These are phyloP conservation scores for Spialia ferax DNA, from an alignment of 2,888 invertebrate species.

Conservation along the genomic window DNA sequence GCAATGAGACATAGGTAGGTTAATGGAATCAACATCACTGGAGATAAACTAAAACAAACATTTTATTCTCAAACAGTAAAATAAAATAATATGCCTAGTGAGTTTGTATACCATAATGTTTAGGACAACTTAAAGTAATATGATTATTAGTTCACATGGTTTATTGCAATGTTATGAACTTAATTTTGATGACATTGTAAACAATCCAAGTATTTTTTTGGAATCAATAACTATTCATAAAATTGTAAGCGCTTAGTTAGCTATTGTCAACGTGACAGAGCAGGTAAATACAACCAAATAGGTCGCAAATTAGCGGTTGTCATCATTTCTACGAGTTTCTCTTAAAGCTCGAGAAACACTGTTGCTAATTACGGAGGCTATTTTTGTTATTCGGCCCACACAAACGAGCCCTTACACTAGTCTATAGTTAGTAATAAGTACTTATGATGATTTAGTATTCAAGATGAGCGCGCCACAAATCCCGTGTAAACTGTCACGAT, in stretches of 20 bases:
- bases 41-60: constrained; percentile 8
- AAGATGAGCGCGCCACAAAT: constrained; percentile 47
- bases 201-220: not conserved
- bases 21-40: constrained; percentile 11
- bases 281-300: not conserved
- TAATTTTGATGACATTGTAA: not conserved
- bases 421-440: constrained; percentile 51
- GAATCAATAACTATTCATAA: not conserved
- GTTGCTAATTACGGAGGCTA: constrained; percentile 12
- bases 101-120: not conserved
- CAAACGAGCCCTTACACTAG: constrained; percentile 43
- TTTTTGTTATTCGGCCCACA: not conserved
- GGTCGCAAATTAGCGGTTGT: not conserved
- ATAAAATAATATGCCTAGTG: too few relatives aligned
- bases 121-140: not conserved
- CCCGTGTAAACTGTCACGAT: constrained; percentile 48
- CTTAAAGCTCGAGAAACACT: constrained; percentile 7
- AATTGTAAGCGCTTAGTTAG: not conserved
- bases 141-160: not conserved
- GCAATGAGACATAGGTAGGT: constrained; percentile 32
- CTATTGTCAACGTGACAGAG: not conserved
- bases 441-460: constrained; percentile 55
- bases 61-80: not conserved
- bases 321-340: not conserved
- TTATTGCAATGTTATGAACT: not conserved